Percentiles rank a stretch among this genome's conserved stretches.
These are phyloP conservation scores for Triplophysa rosa DNA, from an alignment of 2,113 vertebrate genomes.

Conservation along the genomic window DNA sequence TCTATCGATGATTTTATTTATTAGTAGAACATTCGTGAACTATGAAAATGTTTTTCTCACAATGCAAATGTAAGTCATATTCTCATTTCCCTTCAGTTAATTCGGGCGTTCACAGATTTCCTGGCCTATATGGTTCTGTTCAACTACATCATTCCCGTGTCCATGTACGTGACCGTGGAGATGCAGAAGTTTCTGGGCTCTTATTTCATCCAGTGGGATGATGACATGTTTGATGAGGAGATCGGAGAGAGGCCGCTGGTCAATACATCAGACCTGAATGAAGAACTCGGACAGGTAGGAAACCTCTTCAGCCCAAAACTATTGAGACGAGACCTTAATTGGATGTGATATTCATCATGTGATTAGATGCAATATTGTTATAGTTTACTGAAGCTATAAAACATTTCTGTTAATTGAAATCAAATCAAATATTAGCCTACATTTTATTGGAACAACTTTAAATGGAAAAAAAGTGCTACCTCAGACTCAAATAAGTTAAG, in stretches of 20 bases:
- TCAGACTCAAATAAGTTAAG: too few species aligned
- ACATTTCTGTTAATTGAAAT: too few species aligned
- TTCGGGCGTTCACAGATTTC: conserved; percentile 91
- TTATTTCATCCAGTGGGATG: conserved; percentile 97
- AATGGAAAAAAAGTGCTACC: too few species aligned
- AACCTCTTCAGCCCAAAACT: background rate
- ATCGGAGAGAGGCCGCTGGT: conserved; percentile 89
- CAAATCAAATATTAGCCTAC: too few species aligned
- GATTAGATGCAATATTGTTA: too few species aligned
- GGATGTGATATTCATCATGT: too few species aligned
- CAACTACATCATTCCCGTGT: conserved; percentile 99
- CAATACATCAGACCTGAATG: conserved; percentile 97
- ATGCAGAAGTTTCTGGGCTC: conserved; percentile 99
- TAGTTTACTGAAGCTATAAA: too few species aligned
- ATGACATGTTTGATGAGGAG: conserved; percentile 93
- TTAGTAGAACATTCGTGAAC: too few species aligned
- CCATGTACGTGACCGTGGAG: conserved; percentile 99
- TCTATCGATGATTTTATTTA: too few species aligned
- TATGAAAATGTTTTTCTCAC: background rate
- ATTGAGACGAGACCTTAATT: background rate
- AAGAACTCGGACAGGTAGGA: conserved; percentile 93
- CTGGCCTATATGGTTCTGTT: conserved; percentile 99
- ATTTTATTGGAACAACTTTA: too few species aligned
- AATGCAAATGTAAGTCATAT: background rate
- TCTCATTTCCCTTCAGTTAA: conserved; percentile 55